A percentile compares a stretch with the other conserved stretches of the same genome.
phyloP scores from a whole-genome alignment of 2,888 invertebrate genomes.

The Protonemura montana region DNA sequence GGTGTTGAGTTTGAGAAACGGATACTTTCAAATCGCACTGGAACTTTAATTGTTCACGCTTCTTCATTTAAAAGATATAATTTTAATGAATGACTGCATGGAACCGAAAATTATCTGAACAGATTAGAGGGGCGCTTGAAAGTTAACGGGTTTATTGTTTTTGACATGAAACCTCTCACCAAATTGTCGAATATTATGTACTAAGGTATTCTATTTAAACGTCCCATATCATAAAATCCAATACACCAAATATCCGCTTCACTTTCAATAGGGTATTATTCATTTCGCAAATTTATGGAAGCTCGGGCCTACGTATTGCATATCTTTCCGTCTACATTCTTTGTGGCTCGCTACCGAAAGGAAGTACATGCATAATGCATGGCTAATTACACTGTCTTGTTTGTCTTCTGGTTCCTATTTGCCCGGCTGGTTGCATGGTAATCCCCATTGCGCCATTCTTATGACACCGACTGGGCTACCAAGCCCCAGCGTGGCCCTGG shows the following conservation, averaged over 20 bases:
- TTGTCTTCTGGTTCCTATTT: background rate
- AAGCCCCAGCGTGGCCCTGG: background rate
- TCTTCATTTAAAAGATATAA: background rate
- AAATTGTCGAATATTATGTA: no score
- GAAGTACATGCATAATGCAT: background rate
- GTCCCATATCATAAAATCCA: no score
- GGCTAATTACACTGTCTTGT: background rate
- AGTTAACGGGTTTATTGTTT: no score
- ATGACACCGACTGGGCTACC: background rate
- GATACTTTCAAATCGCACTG: slow-evolving; percentile 16
- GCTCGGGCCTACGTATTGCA: background rate
- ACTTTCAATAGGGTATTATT: background rate
- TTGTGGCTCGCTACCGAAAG: background rate
- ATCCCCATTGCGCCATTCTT: background rate
- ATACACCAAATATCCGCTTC: background rate
- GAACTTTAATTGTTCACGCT: background rate
- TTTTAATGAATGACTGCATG: no score
- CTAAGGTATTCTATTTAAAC: no score
- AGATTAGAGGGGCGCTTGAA: no score
- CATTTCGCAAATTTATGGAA: background rate
- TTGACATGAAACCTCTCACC: no score
- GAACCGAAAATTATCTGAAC: no score
- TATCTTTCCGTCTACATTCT: background rate
- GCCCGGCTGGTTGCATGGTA: background rate
- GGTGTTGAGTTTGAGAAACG: background rate